These are phyloP conservation scores for Coregonus sp. DNA, from an alignment of 2,797 vertebrate genomes.

Conservation along the genomic window DNA sequence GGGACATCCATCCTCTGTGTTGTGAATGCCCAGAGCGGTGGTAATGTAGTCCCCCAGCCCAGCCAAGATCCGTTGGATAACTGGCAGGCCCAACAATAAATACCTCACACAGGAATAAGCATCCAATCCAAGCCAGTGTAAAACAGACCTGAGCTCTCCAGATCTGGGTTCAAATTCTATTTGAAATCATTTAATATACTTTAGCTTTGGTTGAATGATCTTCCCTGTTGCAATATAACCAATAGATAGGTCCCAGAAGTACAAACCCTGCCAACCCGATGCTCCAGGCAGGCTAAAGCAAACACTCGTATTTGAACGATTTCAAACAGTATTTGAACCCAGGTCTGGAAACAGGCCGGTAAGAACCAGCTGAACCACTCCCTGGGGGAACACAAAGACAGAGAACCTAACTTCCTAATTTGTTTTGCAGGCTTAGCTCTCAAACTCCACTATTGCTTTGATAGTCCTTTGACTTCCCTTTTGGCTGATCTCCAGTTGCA, in stretches of 20 bases:
- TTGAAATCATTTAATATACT: not conserved
- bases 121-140: conserved; percentile 63
- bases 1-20: conserved; percentile 31
- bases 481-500: conserved; percentile 66
- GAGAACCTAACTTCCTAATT: conserved; percentile 67
- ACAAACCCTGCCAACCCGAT: not conserved
- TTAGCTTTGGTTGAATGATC: not conserved
- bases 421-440: conserved; percentile 66
- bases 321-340: not conserved
- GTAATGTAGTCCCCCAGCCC: not conserved
- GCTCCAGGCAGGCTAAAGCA: not conserved
- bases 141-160: conserved; percentile 29
- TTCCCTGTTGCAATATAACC: not conserved
- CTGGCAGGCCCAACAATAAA: conserved; percentile 50
- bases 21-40: conserved; percentile 12
- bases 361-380: conserved; percentile 62
- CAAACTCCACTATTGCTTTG: conserved; percentile 48
- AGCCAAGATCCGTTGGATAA: conserved; percentile 47
- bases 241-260: not conserved
- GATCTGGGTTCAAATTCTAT: conserved; percentile 1
- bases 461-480: conserved; percentile 61
- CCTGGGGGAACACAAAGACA: conserved; percentile 57
- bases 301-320: not conserved
- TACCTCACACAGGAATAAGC: conserved; percentile 58
- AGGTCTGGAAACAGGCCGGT: not conserved